Evolutionary conservation across 2,113 vertebrate genomes (phyloP).

Genomic region (Cynocephalus volans): DNA sequence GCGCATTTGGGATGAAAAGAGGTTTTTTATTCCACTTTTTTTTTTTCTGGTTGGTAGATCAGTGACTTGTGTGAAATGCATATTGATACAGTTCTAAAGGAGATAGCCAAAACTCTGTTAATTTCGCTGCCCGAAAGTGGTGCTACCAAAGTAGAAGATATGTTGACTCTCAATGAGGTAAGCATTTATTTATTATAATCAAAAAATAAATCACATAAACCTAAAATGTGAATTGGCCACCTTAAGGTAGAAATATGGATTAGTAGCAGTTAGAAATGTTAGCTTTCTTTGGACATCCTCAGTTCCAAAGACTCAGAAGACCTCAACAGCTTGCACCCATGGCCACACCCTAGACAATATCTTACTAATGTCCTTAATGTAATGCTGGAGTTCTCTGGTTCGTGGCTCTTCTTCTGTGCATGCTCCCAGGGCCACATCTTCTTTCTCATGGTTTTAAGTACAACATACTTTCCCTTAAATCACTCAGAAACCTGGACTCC

Average conservation of each 20-base stretch:
- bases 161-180: conserved; percentile 91
- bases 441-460: background rate
- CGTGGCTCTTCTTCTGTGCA: background rate
- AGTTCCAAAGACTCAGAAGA: background rate
- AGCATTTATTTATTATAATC: background rate
- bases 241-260: background rate
- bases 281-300: background rate
- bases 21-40: background rate
- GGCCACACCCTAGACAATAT: background rate
- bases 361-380: background rate
- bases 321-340: background rate
- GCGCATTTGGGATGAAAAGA: background rate
- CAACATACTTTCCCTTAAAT: background rate
- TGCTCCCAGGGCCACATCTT: background rate
- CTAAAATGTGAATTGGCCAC: background rate
- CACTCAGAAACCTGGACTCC: background rate
- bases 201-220: too few relatives aligned
- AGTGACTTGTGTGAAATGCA: conserved; percentile 88
- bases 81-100: conserved; percentile 90
- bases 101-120: conserved; percentile 91
- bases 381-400: background rate
- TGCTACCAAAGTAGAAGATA: conserved; percentile 85
- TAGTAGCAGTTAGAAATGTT: background rate
- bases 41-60: conserved; percentile 87
- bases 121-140: conserved; percentile 88